These are phyloP conservation scores for Cataglyphis albicans DNA, from an alignment of 2,888 invertebrate species.

Conservation along the genomic window DNA sequence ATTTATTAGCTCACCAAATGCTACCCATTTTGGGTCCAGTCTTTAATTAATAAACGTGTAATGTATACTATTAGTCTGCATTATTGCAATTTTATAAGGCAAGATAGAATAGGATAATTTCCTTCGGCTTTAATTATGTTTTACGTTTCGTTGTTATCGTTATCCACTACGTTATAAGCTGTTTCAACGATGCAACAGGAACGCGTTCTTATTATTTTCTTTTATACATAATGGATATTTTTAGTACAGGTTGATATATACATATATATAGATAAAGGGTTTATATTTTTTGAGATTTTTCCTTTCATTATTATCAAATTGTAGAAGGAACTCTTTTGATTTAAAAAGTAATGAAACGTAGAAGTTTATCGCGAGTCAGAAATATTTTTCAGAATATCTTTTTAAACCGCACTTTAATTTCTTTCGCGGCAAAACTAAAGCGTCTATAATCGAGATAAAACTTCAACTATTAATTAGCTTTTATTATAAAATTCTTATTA, in stretches of 20 bases:
- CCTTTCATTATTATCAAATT: not conserved
- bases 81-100: slow-evolving; percentile 42
- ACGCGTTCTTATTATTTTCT: slow-evolving; percentile 26
- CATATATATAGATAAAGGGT: not conserved
- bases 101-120: not conserved
- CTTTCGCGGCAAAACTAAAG: not conserved
- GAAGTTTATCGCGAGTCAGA: not conserved
- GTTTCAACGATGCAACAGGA: not conserved
- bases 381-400: not conserved
- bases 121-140: slow-evolving; percentile 21
- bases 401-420: not conserved
- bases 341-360: not conserved
- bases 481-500: slow-evolving; percentile 11
- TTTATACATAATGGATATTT: not conserved
- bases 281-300: not conserved
- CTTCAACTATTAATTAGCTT: slow-evolving; percentile 13
- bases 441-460: not conserved
- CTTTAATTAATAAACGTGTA: slow-evolving; percentile 48
- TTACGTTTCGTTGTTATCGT: slow-evolving; percentile 17
- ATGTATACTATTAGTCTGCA: slow-evolving; percentile 29
- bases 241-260: not conserved
- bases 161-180: slow-evolving; percentile 1
- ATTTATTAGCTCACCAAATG: slow-evolving; percentile 47
- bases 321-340: not conserved
- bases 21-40: slow-evolving; percentile 35